Evolutionary conservation across 2,888 invertebrate species (phyloP), one percentile per base, ranked within the genome.

Genomic region (Tenthredo distinguenda): DNA sequence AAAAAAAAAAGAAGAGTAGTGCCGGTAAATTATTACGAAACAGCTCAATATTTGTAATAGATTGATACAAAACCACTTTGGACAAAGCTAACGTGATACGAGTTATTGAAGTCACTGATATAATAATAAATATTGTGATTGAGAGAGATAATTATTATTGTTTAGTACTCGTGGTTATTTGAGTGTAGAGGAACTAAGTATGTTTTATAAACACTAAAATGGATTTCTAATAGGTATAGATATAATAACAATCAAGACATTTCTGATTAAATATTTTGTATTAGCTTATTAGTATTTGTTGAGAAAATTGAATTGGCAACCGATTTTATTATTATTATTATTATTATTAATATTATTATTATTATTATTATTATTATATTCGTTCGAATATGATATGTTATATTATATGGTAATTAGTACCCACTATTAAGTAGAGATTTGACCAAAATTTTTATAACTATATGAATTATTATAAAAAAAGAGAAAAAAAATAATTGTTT

Each of bases 351-450:
- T 47, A 40, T 40, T 40, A n/a, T n/a, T 74, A 87, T 87, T 87
- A 43, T 71, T 37, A 37, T 89, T 87, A 88, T 89, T 90, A 88
- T 88, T 88, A 89, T 89, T 88, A 50, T 90, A 91, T 90, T 90
- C 89, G 88, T 91, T 90, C 90, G 88, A 91, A 89, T 83, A 83
- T 82, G 65, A 89, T 91, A 90, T 90, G 88, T 90, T 90, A 88
- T 87, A 89, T 88, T 87, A 88, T 88, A 90, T 89, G 71, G 83
- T 83, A 83, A 68, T 89, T 89, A 88, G 88, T 90, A 89, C 87
- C 85, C 7, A 88, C 89, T 89, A 88, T 87, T 88, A 84, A 86
- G 87, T 86, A 88, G 88, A 88, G 85, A 87, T 86, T 89, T 89
- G 90, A 91, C 90, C 89, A 91, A 91, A 91, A 88, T 88, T 87